phyloP scores from a whole-genome alignment of 2,797 vertebrate species.

The Thamnophis elegans region DNA sequence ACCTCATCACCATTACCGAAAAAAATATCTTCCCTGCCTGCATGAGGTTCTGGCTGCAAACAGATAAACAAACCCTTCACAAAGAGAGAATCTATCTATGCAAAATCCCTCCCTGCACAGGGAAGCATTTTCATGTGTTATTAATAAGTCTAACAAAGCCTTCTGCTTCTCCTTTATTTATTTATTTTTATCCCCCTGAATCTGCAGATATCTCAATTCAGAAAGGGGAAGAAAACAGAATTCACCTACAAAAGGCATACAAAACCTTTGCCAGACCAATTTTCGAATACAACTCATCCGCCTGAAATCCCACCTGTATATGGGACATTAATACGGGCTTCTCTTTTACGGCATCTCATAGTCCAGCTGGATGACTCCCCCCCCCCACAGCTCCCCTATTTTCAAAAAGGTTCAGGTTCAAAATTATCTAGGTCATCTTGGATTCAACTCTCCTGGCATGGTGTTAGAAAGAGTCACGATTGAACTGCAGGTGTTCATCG shows the following conservation, averaged over 20 bases:
- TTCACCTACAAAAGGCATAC: neutral
- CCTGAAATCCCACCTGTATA: no score
- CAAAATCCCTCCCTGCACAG: neutral
- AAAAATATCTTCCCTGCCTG: neutral
- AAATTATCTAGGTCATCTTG: neutral
- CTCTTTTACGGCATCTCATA: neutral
- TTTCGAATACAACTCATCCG: no score
- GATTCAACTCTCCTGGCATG: neutral
- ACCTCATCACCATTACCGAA: neutral
- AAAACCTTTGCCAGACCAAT: no score
- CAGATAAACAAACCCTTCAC: neutral
- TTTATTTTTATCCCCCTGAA: neutral
- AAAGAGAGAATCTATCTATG: neutral
- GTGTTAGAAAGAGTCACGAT: neutral
- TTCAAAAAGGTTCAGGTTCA: neutral
- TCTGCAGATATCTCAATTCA: neutral
- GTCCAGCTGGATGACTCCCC: neutral
- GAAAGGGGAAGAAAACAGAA: neutral
- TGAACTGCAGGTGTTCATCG: neutral
- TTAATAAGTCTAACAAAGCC: neutral
- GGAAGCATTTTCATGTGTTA: neutral
- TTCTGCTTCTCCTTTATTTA: neutral
- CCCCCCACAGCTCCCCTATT: fast-evolving
- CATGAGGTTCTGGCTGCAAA: neutral
- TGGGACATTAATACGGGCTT: no score